Conservation (phyloP, 2,888 invertebrate species). For the Cataglyphis cursor region DNA sequence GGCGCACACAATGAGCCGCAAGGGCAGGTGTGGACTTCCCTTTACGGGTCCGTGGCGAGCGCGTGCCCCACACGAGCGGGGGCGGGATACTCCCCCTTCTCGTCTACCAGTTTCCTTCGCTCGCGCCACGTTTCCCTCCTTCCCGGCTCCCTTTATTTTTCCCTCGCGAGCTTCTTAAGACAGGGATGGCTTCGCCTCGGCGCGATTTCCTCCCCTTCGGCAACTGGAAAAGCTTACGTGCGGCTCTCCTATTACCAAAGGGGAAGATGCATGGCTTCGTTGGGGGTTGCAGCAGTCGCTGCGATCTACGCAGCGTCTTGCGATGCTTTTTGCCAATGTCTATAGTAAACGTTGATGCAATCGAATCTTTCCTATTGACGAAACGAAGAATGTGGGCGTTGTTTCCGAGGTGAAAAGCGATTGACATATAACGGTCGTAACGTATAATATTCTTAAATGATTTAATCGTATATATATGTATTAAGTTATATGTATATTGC, state of each 20-base stretch:
- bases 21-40: conserved; percentile 85
- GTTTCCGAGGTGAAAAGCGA: conserved; percentile 14
- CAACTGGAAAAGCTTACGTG: conserved; percentile 75
- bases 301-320: conserved; percentile 27
- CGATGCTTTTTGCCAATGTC: conserved; percentile 23
- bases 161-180: conserved; percentile 67
- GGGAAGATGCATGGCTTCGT: conserved; percentile 74
- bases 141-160: conserved; percentile 65
- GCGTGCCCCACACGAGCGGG: conserved; percentile 87
- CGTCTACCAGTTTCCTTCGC: conserved; percentile 46
- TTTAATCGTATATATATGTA: not conserved
- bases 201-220: conserved; percentile 51
- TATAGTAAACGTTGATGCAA: conserved; percentile 30
- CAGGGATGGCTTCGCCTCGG: conserved; percentile 43
- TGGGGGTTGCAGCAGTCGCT: conserved; percentile 51
- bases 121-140: conserved; percentile 50
- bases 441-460: not conserved
- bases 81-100: conserved; percentile 79
- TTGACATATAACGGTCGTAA: conserved; percentile 48
- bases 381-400: conserved; percentile 40
- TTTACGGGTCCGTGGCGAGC: conserved; percentile 78
- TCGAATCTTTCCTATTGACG: conserved; percentile 41
- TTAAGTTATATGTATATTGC: not conserved
- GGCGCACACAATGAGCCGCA: conserved; percentile 80
- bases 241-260: conserved; percentile 73